These are phyloP conservation scores for Gorsachius goisagi DNA, from an alignment of 2,113 vertebrate species.

Conservation along the genomic window DNA sequence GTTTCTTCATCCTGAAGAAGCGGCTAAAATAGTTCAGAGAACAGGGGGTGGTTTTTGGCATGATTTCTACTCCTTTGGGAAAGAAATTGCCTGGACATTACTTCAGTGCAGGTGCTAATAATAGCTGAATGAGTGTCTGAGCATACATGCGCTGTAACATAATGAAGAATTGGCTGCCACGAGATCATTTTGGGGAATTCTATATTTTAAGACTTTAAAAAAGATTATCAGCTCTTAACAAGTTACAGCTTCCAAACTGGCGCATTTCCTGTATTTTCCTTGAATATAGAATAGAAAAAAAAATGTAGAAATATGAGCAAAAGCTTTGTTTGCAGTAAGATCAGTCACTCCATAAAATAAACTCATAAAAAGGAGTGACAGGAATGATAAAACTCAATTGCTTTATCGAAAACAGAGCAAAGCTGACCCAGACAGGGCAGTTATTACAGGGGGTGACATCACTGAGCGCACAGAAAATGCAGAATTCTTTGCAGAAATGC, in stretches of 20 bases:
- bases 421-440: not conserved
- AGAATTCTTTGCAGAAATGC: not conserved
- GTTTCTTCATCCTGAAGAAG: not conserved
- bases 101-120: not conserved
- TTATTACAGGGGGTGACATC: not conserved
- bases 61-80: not conserved
- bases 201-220: not conserved
- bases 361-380: not conserved
- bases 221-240: not conserved
- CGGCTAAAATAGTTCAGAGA: not conserved
- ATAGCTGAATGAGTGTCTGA: not conserved
- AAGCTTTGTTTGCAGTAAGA: slow-evolving; percentile 13
- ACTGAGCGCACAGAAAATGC: not conserved
- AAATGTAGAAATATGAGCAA: not conserved
- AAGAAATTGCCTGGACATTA: not conserved
- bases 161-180: not conserved
- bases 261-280: not conserved
- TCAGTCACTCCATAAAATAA: not conserved
- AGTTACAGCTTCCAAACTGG: not conserved
- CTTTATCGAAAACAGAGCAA: slow-evolving; percentile 13
- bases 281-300: not conserved
- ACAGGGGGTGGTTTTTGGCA: not conserved
- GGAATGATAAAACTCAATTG: not conserved
- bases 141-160: not conserved
- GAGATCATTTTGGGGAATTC: not conserved